Conservation (phyloP, 2,888 invertebrate genomes). For the Leptopilina myrica region DNA sequence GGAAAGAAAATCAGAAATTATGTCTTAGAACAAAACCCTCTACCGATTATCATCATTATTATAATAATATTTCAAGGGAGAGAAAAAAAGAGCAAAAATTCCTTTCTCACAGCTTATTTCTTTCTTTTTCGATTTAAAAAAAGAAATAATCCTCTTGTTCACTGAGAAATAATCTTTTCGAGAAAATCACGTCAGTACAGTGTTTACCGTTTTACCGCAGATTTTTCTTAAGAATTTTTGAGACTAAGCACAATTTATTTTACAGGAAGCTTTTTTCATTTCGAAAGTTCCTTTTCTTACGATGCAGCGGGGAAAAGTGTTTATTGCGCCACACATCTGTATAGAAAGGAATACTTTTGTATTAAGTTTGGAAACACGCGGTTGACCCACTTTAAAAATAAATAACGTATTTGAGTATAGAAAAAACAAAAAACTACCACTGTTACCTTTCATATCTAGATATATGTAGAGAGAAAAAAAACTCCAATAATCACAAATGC, state of each 20-base stretch:
- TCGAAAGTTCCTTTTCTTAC: not conserved
- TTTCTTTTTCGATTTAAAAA: not conserved
- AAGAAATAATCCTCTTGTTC: not conserved
- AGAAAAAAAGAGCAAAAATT: too few relatives aligned
- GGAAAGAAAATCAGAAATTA: too few relatives aligned
- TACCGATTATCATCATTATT: too few relatives aligned
- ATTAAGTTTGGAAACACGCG: constrained; percentile 24
- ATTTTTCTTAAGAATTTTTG: not conserved
- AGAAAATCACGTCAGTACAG: not conserved
- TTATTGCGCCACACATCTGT: constrained; percentile 30
- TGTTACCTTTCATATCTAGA: not conserved
- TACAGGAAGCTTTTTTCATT: not conserved
- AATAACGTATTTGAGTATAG: not conserved
- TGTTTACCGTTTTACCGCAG: not conserved
- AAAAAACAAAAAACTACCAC: not conserved
- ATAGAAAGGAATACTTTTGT: constrained; percentile 6
- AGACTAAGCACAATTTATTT: constrained; percentile 5
- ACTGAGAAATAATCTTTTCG: not conserved
- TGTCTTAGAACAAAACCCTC: too few relatives aligned
- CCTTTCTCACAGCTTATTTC: too few relatives aligned
- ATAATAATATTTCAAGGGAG: too few relatives aligned
- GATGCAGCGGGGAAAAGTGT: not conserved
- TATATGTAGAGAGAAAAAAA: not conserved
- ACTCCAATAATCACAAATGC: not conserved
- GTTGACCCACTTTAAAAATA: constrained; percentile 28